Base-by-base conservation (phyloP, 2,113 vertebrate species). In the Asarcornis scutulata region DNA sequence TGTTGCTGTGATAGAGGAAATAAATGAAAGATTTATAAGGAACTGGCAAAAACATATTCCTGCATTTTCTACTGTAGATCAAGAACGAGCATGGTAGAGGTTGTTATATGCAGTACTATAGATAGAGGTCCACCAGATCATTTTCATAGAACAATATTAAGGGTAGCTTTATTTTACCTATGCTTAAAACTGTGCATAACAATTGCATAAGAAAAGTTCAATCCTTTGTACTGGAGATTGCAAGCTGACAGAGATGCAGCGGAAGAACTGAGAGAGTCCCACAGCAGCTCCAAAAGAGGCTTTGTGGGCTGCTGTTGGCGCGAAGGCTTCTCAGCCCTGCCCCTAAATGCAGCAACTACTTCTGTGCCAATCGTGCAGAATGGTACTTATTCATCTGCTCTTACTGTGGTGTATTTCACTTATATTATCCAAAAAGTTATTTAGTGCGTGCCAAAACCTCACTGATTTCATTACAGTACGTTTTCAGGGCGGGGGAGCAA, bases 301-400 rank as follows among this genome's bases (percentile, higher is more conserved):
- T 91, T 95, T 96, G 95, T 92, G 50, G 68, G 60, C 42, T 90
- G 83, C 73, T 6, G 8, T 50, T 93, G 88, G 86, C 17, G 0
- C 1, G 0, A 36, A 66, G 22, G 55, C 55, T 86, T 82, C 55
- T 80, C 27, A 29, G 83, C 79, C 71, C 63, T 91, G 91, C n/a
- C 59, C 75, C 67, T 95, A 75, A 94, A 93, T 87, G 62, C 86
- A 48, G 68, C 13, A 0, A 8, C 55, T 80, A 6, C 90, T 86
- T 73, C 88, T 90, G 73, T 92, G 88, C 96, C 92, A 95, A 48
- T 80, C 5, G 0, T 2, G 6, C 52, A 97, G 88, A 94, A 93
- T 95, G 42, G 79, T 73, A 16, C 79, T 95, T 84, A 95, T 95
- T 95, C 88, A 92, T 91, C 69, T 83, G 21, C 90, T 88, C 26